Evolutionary conservation across 2,113 vertebrate species (phyloP).

Genomic region (Siniperca knerii): DNA sequence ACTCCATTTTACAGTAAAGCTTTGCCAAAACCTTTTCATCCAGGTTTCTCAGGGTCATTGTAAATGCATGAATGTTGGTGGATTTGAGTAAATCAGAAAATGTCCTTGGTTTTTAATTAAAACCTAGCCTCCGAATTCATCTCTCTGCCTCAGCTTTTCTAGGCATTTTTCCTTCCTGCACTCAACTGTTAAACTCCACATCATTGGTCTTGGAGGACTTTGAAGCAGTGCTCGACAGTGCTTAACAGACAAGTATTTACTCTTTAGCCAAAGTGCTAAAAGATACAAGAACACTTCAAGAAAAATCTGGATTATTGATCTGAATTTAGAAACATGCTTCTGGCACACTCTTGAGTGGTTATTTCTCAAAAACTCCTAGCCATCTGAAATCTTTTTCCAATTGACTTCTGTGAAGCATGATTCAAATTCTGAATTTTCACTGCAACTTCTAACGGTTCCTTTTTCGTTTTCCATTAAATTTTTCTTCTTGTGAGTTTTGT

Average conservation of each 20-base stretch:
- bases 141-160: background rate
- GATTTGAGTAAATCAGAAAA: background rate
- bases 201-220: slow-evolving; percentile 6
- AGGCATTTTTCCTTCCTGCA: background rate
- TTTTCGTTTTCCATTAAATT: background rate
- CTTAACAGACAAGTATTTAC: slow-evolving; percentile 1
- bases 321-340: slow-evolving; percentile 1
- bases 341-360: slow-evolving; percentile 1
- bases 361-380: slow-evolving; percentile 1
- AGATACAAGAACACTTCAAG: slow-evolving; percentile 11
- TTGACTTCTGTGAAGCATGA: slow-evolving; percentile 8
- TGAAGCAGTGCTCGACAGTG: slow-evolving; percentile 1
- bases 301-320: slow-evolving; percentile 1
- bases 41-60: background rate
- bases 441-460: background rate
- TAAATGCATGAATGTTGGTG: background rate
- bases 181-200: background rate
- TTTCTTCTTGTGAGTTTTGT: background rate
- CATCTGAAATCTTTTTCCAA: slow-evolving; percentile 26
- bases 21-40: background rate
- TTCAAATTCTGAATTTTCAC: background rate
- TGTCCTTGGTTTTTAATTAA: slow-evolving; percentile 13
- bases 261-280: slow-evolving; percentile 17
- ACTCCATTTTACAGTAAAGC: background rate
- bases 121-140: background rate